A percentile compares a stretch with the other conserved stretches of the same genome.
phyloP scores from a whole-genome alignment of 2,797 vertebrate species.

The Hydrocynus forskahlii region DNA sequence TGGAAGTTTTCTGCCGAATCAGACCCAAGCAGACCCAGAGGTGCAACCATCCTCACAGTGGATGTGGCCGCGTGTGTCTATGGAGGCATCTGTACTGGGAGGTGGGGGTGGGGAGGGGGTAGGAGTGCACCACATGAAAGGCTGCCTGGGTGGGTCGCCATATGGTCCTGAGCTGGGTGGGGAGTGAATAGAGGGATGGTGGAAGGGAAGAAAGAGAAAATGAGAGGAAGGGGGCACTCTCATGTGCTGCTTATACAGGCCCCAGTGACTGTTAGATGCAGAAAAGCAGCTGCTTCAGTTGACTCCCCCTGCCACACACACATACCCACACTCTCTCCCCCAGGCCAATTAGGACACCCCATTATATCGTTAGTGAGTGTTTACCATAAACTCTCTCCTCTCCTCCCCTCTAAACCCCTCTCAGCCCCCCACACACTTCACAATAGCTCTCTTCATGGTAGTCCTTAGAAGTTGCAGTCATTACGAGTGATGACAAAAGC shows the following conservation, averaged over 20 bases:
- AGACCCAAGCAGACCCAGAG: constrained; percentile 6
- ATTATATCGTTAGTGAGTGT: constrained; percentile 48
- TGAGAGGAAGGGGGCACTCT: constrained; percentile 37
- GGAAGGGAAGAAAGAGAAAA: constrained; percentile 37
- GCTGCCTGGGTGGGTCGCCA: constrained; percentile 49
- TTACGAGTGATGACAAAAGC: background rate
- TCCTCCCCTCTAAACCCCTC: background rate
- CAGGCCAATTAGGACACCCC: constrained; percentile 42
- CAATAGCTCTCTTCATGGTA: background rate
- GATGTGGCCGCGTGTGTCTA: constrained; percentile 27
- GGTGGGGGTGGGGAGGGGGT: background rate
- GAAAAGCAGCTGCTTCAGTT: constrained; percentile 37
- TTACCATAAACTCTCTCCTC: constrained; percentile 34
- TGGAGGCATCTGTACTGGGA: constrained; percentile 19
- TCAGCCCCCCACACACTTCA: background rate
- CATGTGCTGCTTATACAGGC: constrained; percentile 31
- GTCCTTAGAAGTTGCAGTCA: background rate
- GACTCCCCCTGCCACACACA: constrained; percentile 5
- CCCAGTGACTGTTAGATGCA: constrained; percentile 14
- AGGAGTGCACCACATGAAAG: constrained; percentile 52
- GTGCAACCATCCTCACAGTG: constrained; percentile 20
- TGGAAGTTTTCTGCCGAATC: constrained; percentile 32
- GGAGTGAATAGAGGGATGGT: constrained; percentile 28
- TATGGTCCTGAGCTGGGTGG: constrained; percentile 44
- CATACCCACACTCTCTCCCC: background rate